Percentiles rank a stretch among this genome's conserved stretches.
Evolutionary conservation across 2,113 vertebrate species (phyloP).

Genomic region (Calonectris borealis): DNA sequence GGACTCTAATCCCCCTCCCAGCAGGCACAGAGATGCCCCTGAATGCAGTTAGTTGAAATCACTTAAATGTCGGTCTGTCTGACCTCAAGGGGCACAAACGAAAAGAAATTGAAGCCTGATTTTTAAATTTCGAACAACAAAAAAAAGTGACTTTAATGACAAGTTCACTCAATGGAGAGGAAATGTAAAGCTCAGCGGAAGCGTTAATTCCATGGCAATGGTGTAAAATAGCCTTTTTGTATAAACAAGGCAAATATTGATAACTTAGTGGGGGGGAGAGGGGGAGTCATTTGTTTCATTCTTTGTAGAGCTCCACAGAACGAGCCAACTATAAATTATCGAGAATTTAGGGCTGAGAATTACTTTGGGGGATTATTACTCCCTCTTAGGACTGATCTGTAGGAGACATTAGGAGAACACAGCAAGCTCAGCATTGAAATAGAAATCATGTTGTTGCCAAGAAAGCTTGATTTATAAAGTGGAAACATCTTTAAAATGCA

Average conservation of each 20-base stretch:
- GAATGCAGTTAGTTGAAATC: slow-evolving; percentile 17
- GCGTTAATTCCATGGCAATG: slow-evolving; percentile 39
- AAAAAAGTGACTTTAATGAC: slow-evolving; percentile 36
- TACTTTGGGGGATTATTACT: slow-evolving; percentile 64
- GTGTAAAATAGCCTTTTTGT: slow-evolving; percentile 53
- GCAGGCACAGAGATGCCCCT: slow-evolving; percentile 46
- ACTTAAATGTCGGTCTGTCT: slow-evolving; percentile 13
- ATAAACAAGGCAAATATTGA: slow-evolving; percentile 49
- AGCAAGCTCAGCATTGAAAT: slow-evolving; percentile 45
- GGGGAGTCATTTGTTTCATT: slow-evolving; percentile 17
- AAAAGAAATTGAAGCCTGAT: slow-evolving; percentile 31
- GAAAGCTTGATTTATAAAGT: slow-evolving; percentile 81
- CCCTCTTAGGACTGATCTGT: slow-evolving; percentile 62
- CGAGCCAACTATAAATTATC: slow-evolving; percentile 64
- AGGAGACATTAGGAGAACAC: slow-evolving; percentile 59
- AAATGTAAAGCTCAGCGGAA: slow-evolving; percentile 53
- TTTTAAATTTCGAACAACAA: slow-evolving; percentile 26
- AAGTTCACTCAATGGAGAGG: slow-evolving; percentile 43
- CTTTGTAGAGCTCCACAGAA: slow-evolving; percentile 38
- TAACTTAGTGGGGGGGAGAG: neutral
- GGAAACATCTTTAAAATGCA: slow-evolving; percentile 83
- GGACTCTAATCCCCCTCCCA: slow-evolving; percentile 54
- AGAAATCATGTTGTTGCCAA: slow-evolving; percentile 71
- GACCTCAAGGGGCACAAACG: slow-evolving; percentile 45
- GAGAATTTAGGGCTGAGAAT: slow-evolving; percentile 63